phyloP scores from a whole-genome alignment of 2,888 invertebrate species.

The Drosophila demipolita region DNA sequence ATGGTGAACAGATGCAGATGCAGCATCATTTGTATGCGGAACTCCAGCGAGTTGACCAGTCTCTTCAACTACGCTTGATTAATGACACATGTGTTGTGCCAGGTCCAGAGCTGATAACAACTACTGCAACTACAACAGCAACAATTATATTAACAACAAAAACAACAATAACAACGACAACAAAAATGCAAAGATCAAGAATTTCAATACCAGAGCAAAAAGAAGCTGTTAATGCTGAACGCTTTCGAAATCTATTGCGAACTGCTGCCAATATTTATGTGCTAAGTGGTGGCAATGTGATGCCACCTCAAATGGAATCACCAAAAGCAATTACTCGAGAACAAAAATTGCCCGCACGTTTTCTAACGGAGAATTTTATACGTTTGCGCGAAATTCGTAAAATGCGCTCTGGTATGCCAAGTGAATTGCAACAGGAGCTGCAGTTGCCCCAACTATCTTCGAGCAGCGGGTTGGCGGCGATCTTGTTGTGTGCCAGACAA shows the following conservation, averaged over 20 bases:
- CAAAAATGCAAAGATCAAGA: background rate
- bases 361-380: slow-evolving; percentile 25
- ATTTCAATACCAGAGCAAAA: background rate
- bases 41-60: background rate
- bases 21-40: background rate
- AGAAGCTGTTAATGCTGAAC: background rate
- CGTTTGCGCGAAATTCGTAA: slow-evolving; percentile 21
- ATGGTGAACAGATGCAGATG: slow-evolving; percentile 1
- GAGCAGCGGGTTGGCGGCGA: background rate
- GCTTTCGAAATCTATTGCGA: background rate
- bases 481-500: slow-evolving; percentile 12
- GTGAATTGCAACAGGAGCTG: slow-evolving; percentile 1
- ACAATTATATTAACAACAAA: background rate
- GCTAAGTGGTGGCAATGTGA: background rate
- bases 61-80: background rate
- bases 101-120: background rate
- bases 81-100: slow-evolving; percentile 33
- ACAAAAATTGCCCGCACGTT: background rate
- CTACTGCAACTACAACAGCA: background rate
- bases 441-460: slow-evolving; percentile 21
- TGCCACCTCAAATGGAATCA: background rate
- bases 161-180: background rate
- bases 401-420: background rate
- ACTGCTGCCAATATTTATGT: background rate
- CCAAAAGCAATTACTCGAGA: background rate